Conservation (phyloP, 1,140 invertebrate species). For the Drosophila truncata region DNA sequence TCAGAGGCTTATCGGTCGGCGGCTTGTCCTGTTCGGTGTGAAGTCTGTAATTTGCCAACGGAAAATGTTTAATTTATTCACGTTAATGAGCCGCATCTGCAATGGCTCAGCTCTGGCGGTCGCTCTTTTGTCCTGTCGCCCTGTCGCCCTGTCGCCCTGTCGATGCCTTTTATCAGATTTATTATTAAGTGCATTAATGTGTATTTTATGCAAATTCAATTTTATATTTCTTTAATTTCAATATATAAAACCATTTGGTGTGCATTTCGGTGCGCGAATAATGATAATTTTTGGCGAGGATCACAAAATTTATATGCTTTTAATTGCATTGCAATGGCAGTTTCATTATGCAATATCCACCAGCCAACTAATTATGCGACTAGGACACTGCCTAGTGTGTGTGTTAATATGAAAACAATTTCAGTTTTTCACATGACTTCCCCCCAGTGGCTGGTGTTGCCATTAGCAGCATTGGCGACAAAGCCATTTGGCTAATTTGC, state of each 20-base stretch:
- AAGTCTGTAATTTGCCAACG: slow-evolving; percentile 59
- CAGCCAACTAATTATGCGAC: slow-evolving; percentile 50
- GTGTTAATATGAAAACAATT: slow-evolving; percentile 57
- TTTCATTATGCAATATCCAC: slow-evolving; percentile 67
- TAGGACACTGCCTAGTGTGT: slow-evolving; percentile 4
- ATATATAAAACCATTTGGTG: slow-evolving; percentile 72
- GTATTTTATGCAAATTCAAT: slow-evolving; percentile 50
- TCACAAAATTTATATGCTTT: slow-evolving; percentile 72
- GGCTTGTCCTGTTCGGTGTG: too few species aligned
- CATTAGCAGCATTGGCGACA: slow-evolving; percentile 33
- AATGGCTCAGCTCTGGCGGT: slow-evolving; percentile 1
- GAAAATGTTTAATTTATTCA: slow-evolving; percentile 74
- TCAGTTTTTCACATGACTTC: slow-evolving; percentile 42
- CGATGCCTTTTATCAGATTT: slow-evolving; percentile 71
- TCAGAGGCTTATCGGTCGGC: slow-evolving; percentile 18
- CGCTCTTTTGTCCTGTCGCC: slow-evolving; percentile 6
- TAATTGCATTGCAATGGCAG: slow-evolving; percentile 74
- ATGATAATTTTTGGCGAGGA: slow-evolving; percentile 57
- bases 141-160: slow-evolving; percentile 14
- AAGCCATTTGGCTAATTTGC: slow-evolving; percentile 47
- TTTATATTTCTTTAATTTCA: slow-evolving; percentile 78
- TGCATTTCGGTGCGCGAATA: slow-evolving; percentile 53
- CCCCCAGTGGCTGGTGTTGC: slow-evolving; percentile 7
- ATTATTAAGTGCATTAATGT: slow-evolving; percentile 72
- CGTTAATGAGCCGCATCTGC: slow-evolving; percentile 77